A percentile compares a stretch with the other conserved stretches of the same genome.
Evolutionary conservation across 2,113 vertebrate genomes (phyloP).

Genomic region (Helogale parvula): DNA sequence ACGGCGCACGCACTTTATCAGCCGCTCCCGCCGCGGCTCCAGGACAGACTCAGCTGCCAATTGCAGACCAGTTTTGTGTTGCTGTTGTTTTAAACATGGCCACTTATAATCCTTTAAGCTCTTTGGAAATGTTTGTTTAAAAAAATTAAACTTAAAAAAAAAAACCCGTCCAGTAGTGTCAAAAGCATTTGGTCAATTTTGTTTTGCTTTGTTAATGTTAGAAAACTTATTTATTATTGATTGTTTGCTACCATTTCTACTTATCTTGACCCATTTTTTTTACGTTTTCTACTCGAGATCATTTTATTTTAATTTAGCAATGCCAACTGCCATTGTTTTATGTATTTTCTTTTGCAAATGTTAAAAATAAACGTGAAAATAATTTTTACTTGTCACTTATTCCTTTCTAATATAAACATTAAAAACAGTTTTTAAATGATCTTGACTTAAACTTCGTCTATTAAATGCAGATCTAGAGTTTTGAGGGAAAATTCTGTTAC

Average conservation of each 20-base stretch:
- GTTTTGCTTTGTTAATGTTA: constrained; percentile 87
- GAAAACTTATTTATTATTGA: constrained; percentile 94
- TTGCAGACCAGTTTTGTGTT: constrained; percentile 84
- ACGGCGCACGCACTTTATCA: constrained; percentile 94
- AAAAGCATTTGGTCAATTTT: constrained; percentile 83
- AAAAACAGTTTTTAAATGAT: constrained; percentile 15
- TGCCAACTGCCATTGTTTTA: constrained; percentile 90
- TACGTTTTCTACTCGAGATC: constrained; percentile 88
- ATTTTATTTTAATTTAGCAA: constrained; percentile 89
- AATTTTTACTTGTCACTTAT: not conserved
- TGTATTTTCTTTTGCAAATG: constrained; percentile 82
- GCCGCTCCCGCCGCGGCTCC: constrained; percentile 74
- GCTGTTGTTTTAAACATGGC: constrained; percentile 84
- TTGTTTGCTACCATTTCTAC: constrained; percentile 88
- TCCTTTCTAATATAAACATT: not conserved
- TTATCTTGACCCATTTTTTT: constrained; percentile 79
- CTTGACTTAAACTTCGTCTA: not conserved
- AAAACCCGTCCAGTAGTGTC: constrained; percentile 80
- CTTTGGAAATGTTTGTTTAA: constrained; percentile 70
- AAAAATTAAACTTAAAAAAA: constrained; percentile 68
- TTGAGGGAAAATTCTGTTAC: not conserved
- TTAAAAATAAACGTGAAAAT: constrained; percentile 83
- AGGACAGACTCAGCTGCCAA: constrained; percentile 90
- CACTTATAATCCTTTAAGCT: constrained; percentile 82
- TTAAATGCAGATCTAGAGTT: not conserved